A percentile compares a stretch with the other conserved stretches of the same genome.
These are phyloP conservation scores for Bombylius major DNA, from an alignment of 2,888 invertebrate species.

Conservation along the genomic window DNA sequence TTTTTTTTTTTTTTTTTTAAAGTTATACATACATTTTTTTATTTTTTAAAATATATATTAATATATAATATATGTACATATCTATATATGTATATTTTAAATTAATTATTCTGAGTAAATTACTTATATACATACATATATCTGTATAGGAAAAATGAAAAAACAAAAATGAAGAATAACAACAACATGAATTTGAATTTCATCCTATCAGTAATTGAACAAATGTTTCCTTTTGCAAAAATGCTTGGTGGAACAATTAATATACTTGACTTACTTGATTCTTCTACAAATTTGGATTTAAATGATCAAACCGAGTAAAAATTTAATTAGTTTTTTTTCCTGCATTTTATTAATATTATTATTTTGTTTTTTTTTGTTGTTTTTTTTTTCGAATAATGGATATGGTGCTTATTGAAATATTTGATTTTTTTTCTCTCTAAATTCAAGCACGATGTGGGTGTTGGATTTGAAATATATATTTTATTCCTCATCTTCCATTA, in stretches of 20 bases:
- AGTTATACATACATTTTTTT: no score
- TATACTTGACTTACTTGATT: neutral
- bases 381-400: no score
- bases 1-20: neutral
- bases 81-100: neutral
- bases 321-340: neutral
- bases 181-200: neutral
- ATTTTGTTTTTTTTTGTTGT: no score
- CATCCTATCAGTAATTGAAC: conserved; percentile 6
- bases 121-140: neutral
- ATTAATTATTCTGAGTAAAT: no score
- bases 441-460: no score
- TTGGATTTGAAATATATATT: no score
- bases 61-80: no score
- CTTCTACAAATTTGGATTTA: neutral
- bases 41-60: no score
- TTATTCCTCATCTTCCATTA: no score
- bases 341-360: no score
- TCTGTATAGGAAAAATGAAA: neutral
- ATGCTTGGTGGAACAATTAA: conserved; percentile 1
- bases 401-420: no score
- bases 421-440: no score
- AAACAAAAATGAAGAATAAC: neutral
- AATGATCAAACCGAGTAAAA: conserved; percentile 6
- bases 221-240: conserved; percentile 7